Base-by-base conservation (phyloP, 2,888 invertebrate genomes). In the Galeruca laticollis region DNA sequence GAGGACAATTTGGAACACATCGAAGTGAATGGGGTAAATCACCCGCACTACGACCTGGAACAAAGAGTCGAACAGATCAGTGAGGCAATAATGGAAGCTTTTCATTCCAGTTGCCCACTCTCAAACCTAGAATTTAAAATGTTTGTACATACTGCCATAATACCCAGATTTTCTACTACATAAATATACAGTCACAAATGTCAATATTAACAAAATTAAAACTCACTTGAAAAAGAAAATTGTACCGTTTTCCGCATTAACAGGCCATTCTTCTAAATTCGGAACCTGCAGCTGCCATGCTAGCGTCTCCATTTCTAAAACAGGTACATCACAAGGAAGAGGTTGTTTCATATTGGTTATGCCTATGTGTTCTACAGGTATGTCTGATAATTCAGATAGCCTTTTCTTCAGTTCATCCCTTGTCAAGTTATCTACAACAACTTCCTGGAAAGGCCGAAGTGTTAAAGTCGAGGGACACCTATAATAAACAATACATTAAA, bases 171-270 rank as follows among this genome's bases (percentile, higher is more conserved):
- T 37, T 2, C 13, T 5, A 8, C 9, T 37, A 11, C 37, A 1
- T 37, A 2, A 11, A 37, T 37, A 11, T 37, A 8, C 5, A 9
- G 2, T 47, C 6, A 59, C 1, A 26, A 47, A 54, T 57, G 3
- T 60, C 9, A 20, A 18, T 5, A 26, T 26, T 15, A 65, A 52
- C 56, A 56, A n/a, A 43, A 33, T 11, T 72, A 61, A 57, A 61
- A 75, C 79, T 81, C 82, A 93, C 92, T 90, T 91, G 86, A 90
- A 93, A 79, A 90, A 90, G 78, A 92, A 88, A 66, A 92, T 87
- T 78, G 87, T 86, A 54, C 91, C 92, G 82, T 90, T 89, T 76
- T 90, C 89, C 69, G 89, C 87, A 75, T 87, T 87, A 40, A 90
- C 81, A 31, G 90, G 89, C 85, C 88, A 88, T 76, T 88, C 87